A percentile compares a stretch with the other conserved stretches of the same genome.
These are phyloP conservation scores for Plestiodon gilberti DNA, from an alignment of 2,113 vertebrate genomes.

Conservation along the genomic window DNA sequence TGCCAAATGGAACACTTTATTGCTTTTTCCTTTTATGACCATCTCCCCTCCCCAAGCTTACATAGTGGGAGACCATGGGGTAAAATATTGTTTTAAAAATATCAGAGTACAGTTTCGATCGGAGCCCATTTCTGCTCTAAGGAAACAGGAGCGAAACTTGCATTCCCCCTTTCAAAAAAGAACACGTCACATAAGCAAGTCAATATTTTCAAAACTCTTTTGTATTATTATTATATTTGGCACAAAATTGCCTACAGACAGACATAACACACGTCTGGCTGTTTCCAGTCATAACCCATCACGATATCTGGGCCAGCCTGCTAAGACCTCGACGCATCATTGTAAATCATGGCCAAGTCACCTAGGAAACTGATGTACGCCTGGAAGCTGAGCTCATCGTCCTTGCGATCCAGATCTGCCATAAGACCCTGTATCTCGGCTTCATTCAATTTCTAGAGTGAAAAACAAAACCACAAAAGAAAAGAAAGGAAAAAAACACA, in stretches of 20 bases:
- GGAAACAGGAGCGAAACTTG: too few species aligned
- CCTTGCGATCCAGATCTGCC: not conserved
- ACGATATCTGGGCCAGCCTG: rapidly evolving
- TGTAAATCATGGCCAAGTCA: constrained; percentile 6
- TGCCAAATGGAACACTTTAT: too few species aligned
- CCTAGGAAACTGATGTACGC: constrained; percentile 38
- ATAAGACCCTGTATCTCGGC: constrained; percentile 18
- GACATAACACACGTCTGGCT: not conserved
- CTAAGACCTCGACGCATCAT: rapidly evolving
- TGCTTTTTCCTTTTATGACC: too few species aligned
- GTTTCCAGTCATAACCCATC: rapidly evolving
- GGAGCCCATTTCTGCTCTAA: too few species aligned
- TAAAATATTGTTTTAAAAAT: too few species aligned
- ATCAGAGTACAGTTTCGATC: too few species aligned
- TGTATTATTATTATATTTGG: too few species aligned
- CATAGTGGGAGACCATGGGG: too few species aligned
- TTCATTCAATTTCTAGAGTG: constrained; percentile 39
- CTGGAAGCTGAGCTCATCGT: constrained; percentile 49
- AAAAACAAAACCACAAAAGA: too few species aligned
- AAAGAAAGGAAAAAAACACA: too few species aligned
- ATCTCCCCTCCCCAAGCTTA: too few species aligned
- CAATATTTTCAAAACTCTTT: not conserved
- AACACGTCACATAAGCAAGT: not conserved
- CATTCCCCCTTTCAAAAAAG: not conserved
- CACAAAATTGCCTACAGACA: not conserved